phyloP scores from a whole-genome alignment of 1,140 invertebrate species.

The Melanaphis sacchari region DNA sequence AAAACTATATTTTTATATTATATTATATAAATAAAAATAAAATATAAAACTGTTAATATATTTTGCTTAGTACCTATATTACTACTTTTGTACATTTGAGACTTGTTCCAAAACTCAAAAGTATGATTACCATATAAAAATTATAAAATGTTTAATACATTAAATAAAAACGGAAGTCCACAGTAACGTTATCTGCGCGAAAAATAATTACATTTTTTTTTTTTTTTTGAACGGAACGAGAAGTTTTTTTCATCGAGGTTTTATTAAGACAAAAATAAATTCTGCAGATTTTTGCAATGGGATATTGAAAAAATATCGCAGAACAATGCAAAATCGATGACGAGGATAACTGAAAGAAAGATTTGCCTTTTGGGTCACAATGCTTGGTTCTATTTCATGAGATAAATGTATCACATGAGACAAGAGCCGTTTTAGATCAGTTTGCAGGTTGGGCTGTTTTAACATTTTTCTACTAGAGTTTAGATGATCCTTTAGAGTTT shows the following conservation, averaged over 20 bases:
- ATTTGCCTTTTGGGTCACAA: background rate
- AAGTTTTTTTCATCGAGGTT: background rate
- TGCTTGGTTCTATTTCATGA: background rate
- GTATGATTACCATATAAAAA: no score
- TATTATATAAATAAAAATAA: no score
- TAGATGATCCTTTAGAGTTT: background rate
- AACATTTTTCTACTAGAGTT: background rate
- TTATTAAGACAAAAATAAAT: background rate
- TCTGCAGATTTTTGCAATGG: background rate
- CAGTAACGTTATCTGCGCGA: no score
- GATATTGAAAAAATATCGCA: background rate
- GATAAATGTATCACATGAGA: no score
- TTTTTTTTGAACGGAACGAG: background rate
- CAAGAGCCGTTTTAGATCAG: background rate
- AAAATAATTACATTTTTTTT: background rate
- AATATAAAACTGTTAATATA: no score
- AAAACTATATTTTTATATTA: no score
- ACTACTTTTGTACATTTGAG: no score
- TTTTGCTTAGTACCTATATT: no score
- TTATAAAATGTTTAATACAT: no score
- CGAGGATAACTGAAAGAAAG: background rate
- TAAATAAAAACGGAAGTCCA: no score
- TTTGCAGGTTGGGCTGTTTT: background rate
- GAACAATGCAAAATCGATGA: background rate
- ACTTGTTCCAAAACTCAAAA: no score